Evolutionary conservation across 1,140 invertebrate genomes (phyloP).

Genomic region (Leptopilina boulardi): DNA sequence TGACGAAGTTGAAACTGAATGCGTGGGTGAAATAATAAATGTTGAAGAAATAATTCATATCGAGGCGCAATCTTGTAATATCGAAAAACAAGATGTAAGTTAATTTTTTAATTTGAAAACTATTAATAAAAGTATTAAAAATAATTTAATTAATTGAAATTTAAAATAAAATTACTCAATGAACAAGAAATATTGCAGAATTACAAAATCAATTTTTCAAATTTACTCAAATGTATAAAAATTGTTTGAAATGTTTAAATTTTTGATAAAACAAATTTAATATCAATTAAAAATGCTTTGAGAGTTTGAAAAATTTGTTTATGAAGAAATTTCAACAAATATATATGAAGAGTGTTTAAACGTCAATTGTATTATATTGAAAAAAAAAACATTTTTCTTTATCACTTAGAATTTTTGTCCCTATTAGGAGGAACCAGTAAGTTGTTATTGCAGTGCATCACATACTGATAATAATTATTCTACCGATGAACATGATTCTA

Average conservation of each 20-base stretch:
- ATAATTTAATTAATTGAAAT: too few species aligned
- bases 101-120: constrained; percentile 31
- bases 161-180: too few species aligned
- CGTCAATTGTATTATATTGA: background rate
- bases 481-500: constrained; percentile 81
- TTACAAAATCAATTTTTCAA: too few species aligned
- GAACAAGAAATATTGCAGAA: too few species aligned
- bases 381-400: constrained; percentile 43
- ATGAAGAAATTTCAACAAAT: too few species aligned
- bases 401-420: constrained; percentile 23
- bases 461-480: constrained; percentile 82
- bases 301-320: too few species aligned
- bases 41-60: constrained; percentile 61
- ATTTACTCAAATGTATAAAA: too few species aligned
- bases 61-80: constrained; percentile 61
- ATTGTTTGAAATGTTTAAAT: too few species aligned
- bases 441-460: constrained; percentile 83
- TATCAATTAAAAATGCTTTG: too few species aligned
- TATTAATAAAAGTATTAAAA: too few species aligned
- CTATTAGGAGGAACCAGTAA: constrained; percentile 77
- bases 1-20: constrained; percentile 67
- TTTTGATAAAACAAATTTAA: too few species aligned
- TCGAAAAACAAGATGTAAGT: constrained; percentile 71
- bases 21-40: constrained; percentile 68
- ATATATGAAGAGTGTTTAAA: too few species aligned